Conservation (phyloP, 2,113 vertebrate genomes). For the Eonycteris spelaea region DNA sequence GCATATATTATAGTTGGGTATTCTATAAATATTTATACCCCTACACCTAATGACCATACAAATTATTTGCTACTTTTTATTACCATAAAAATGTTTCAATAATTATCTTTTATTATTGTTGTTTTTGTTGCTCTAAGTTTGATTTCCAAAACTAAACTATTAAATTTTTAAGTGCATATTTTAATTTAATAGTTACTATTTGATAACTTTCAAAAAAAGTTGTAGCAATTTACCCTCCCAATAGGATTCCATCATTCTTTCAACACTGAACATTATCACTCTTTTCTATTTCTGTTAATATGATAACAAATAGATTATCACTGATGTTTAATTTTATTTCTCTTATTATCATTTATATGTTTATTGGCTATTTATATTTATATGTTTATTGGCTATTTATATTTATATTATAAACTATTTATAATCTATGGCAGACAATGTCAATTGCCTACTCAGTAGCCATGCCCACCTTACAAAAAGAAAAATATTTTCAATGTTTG, state of each 20-base stretch:
- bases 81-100: not conserved
- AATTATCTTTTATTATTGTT: not conserved
- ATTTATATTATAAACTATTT: not conserved
- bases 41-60: not conserved
- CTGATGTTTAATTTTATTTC: slow-evolving; percentile 18
- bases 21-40: not conserved
- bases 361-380: not conserved
- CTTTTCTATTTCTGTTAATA: not conserved
- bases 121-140: not conserved
- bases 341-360: not conserved
- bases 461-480: not conserved
- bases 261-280: not conserved
- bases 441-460: not conserved
- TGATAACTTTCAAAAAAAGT: not conserved
- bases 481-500: not conserved
- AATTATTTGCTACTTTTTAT: slow-evolving; percentile 13
- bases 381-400: not conserved
- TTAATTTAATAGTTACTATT: not conserved
- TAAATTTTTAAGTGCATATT: not conserved
- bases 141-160: not conserved
- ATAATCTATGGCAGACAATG: not conserved
- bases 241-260: not conserved
- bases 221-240: not conserved
- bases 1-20: not conserved
- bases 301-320: not conserved